These are phyloP conservation scores for Phymorhynchus buccinoides DNA, from an alignment of 1,140 invertebrate genomes.

Conservation along the genomic window DNA sequence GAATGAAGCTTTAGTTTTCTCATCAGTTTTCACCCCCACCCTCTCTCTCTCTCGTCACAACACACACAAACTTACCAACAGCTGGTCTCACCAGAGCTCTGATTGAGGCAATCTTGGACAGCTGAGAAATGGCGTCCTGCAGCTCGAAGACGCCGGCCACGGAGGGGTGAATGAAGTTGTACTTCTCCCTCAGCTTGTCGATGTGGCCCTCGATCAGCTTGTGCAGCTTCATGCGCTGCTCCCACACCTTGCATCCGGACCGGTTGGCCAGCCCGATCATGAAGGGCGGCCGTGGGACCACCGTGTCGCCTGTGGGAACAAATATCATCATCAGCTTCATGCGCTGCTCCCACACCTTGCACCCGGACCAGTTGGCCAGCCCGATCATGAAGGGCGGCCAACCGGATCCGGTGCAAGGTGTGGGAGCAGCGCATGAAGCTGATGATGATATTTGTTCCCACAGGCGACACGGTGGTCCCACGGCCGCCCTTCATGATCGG, in stretches of 20 bases:
- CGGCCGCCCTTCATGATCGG: constrained; percentile 50
- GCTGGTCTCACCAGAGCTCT: background rate
- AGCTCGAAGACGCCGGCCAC: constrained; percentile 31
- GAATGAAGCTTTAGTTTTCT: constrained; percentile 19
- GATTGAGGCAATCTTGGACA: constrained; percentile 8
- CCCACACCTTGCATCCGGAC: constrained; percentile 45
- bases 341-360: constrained; percentile 49
- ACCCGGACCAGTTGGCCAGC: constrained; percentile 26
- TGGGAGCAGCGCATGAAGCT: too few relatives aligned
- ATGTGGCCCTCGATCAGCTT: constrained; percentile 49
- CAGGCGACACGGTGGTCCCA: constrained; percentile 55
- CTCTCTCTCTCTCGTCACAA: too few relatives aligned
- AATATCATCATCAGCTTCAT: too few relatives aligned
- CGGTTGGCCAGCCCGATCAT: constrained; percentile 38
- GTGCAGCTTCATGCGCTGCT: constrained; percentile 45
- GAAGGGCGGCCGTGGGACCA: constrained; percentile 55
- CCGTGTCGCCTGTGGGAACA: constrained; percentile 49
- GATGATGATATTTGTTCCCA: too few relatives aligned
- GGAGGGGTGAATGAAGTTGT: constrained; percentile 21
- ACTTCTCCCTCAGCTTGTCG: constrained; percentile 28
- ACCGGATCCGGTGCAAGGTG: too few relatives aligned
- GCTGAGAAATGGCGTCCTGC: constrained; percentile 36
- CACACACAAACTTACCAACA: background rate
- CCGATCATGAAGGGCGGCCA: constrained; percentile 50
- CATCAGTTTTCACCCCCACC: too few relatives aligned